Evolutionary conservation across 2,888 invertebrate species (phyloP).

Genomic region (Ennomos erosarius): DNA sequence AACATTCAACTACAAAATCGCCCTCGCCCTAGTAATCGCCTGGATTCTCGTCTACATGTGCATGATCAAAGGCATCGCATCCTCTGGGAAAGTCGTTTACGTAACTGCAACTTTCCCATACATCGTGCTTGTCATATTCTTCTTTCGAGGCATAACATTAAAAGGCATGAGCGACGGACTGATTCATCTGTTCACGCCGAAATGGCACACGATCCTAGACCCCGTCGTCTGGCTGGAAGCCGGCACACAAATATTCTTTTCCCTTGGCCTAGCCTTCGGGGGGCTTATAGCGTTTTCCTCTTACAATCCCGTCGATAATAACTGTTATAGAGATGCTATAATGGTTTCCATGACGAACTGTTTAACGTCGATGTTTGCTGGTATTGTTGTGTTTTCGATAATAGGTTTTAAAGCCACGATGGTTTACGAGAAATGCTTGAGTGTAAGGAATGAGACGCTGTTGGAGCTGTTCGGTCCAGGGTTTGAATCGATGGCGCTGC

Average conservation of each 20-base stretch:
- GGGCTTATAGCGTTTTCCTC: slow-evolving; percentile 98
- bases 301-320: slow-evolving; percentile 98
- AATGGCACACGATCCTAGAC: slow-evolving; percentile 95
- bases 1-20: slow-evolving; percentile 96
- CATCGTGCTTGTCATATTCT: slow-evolving; percentile 97
- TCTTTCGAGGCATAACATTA: slow-evolving; percentile 96
- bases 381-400: slow-evolving; percentile 97
- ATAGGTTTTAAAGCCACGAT: slow-evolving; percentile 96
- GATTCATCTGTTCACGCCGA: slow-evolving; percentile 95
- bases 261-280: slow-evolving; percentile 97
- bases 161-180: slow-evolving; percentile 95
- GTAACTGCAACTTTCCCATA: slow-evolving; percentile 99
- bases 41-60: slow-evolving; percentile 98
- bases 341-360: slow-evolving; percentile 97
- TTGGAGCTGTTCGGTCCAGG: slow-evolving; percentile 83
- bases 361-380: slow-evolving; percentile 98
- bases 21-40: slow-evolving; percentile 92
- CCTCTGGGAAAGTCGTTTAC: slow-evolving; percentile 98
- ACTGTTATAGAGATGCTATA: slow-evolving; percentile 97
- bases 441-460: slow-evolving; percentile 86
- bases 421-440: slow-evolving; percentile 91
- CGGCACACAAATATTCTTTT: slow-evolving; percentile 99
- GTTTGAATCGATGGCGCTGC: slow-evolving; percentile 77
- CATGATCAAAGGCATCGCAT: slow-evolving; percentile 99
- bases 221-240: slow-evolving; percentile 99